A percentile compares a stretch with the other conserved stretches of the same genome.
Conservation (phyloP, 1,140 invertebrate genomes). For the Sminthurides bifidus region DNA sequence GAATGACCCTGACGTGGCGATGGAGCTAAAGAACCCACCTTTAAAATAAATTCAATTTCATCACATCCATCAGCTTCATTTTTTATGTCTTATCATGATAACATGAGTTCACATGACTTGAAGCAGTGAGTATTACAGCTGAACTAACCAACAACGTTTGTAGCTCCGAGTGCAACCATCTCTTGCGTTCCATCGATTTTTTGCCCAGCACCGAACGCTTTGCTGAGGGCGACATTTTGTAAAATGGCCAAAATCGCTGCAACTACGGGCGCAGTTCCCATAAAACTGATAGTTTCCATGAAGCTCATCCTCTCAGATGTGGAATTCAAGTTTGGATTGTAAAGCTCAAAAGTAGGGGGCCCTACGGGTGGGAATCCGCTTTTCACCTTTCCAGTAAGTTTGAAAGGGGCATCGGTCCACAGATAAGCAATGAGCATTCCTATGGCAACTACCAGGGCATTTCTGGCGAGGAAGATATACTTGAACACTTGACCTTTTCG, state of each 20-base stretch:
- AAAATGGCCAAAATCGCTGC: conserved; percentile 37
- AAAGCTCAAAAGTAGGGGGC: conserved; percentile 46
- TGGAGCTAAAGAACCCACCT: conserved; percentile 75
- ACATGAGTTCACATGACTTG: too few species aligned
- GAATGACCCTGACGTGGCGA: conserved; percentile 85
- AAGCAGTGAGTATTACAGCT: too few species aligned
- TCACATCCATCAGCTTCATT: not conserved
- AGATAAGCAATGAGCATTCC: conserved; percentile 50
- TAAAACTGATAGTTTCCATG: conserved; percentile 55
- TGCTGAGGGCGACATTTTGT: conserved; percentile 38
- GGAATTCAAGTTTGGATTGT: conserved; percentile 1
- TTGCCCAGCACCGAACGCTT: conserved; percentile 49
- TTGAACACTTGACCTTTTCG: conserved; percentile 34
- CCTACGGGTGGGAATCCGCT: conserved; percentile 50
- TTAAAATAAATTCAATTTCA: not conserved
- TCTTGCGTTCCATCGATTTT: conserved; percentile 65
- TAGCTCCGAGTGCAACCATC: conserved; percentile 43
- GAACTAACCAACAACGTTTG: conserved; percentile 82
- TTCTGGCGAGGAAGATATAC: conserved; percentile 38
- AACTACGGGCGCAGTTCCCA: conserved; percentile 62
- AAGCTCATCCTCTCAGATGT: conserved; percentile 35
- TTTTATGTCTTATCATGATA: too few species aligned
- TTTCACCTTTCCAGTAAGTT: conserved; percentile 48
- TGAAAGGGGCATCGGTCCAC: conserved; percentile 44
- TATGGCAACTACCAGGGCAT: conserved; percentile 41